Evolutionary conservation across 2,797 vertebrate genomes (phyloP).

Genomic region (Chlorospingus semifuscus): DNA sequence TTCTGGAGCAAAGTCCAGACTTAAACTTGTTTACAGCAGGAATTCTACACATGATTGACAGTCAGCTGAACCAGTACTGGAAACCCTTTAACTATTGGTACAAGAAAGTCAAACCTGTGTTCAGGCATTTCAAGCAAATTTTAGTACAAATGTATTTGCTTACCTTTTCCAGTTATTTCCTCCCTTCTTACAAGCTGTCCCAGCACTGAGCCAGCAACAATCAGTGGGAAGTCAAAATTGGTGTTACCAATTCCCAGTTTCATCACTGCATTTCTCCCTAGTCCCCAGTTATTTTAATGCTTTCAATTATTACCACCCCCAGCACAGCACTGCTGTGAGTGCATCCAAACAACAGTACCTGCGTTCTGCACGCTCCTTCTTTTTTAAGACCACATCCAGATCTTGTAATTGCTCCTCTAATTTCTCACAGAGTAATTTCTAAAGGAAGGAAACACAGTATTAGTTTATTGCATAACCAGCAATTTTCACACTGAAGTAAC

Average conservation of each 20-base stretch:
- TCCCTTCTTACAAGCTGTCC: neutral
- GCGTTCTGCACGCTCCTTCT: slow-evolving; percentile 92
- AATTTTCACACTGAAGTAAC: neutral
- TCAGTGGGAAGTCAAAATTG: neutral
- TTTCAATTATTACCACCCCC: neutral
- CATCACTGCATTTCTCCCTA: neutral
- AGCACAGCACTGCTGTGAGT: neutral
- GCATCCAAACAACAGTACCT: slow-evolving; percentile 74
- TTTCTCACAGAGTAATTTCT: slow-evolving; percentile 96
- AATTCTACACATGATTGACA: neutral
- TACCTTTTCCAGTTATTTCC: neutral
- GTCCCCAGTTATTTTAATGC: neutral
- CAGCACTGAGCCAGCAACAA: neutral
- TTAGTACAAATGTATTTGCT: neutral
- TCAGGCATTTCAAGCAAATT: neutral
- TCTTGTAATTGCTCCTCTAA: slow-evolving; percentile 94
- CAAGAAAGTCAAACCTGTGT: neutral
- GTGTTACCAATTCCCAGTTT: neutral
- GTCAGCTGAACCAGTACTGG: neutral
- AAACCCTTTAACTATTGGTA: neutral
- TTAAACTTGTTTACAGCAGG: neutral
- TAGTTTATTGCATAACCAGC: neutral
- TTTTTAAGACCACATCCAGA: slow-evolving; percentile 94
- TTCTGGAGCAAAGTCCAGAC: neutral
- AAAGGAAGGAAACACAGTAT: slow-evolving; percentile 29